Percentiles rank a stretch among this genome's conserved stretches.
Evolutionary conservation across 2,113 vertebrate species (phyloP).

Genomic region (Trematomus loennbergii): DNA sequence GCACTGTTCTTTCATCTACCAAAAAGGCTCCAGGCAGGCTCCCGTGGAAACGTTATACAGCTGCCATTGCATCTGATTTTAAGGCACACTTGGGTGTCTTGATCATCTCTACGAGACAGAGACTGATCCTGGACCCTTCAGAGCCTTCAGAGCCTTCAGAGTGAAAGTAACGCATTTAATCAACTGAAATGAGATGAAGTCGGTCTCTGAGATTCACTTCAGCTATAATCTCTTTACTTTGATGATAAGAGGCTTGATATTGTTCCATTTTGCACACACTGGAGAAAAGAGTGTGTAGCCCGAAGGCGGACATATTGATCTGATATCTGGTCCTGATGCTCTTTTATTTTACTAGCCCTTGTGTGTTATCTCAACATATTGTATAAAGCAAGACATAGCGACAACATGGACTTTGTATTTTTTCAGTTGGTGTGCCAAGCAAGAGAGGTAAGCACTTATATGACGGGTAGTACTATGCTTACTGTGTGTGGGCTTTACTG

Average conservation of each 20-base stretch:
- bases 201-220: slow-evolving; percentile 13
- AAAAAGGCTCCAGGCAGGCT: slow-evolving; percentile 10
- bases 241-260: slow-evolving; percentile 49
- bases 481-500: slow-evolving; percentile 48
- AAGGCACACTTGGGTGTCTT: slow-evolving; percentile 12
- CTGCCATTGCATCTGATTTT: neutral
- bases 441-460: slow-evolving; percentile 80
- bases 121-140: neutral
- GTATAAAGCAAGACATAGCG: slow-evolving; percentile 28
- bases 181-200: slow-evolving; percentile 18
- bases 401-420: slow-evolving; percentile 79
- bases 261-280: slow-evolving; percentile 14
- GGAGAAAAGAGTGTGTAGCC: slow-evolving; percentile 15
- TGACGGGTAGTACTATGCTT: slow-evolving; percentile 37
- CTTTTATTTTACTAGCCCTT: neutral
- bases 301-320: slow-evolving; percentile 43
- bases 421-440: slow-evolving; percentile 80
- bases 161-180: slow-evolving; percentile 37
- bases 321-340: slow-evolving; percentile 7
- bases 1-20: slow-evolving; percentile 18
- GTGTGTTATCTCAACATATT: slow-evolving; percentile 31
- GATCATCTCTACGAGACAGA: slow-evolving; percentile 1
- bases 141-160: slow-evolving; percentile 6
- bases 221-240: slow-evolving; percentile 32
- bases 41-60: neutral